Base-by-base conservation (phyloP, 2,113 vertebrate species). In the Trichomycterus rosablanca region DNA sequence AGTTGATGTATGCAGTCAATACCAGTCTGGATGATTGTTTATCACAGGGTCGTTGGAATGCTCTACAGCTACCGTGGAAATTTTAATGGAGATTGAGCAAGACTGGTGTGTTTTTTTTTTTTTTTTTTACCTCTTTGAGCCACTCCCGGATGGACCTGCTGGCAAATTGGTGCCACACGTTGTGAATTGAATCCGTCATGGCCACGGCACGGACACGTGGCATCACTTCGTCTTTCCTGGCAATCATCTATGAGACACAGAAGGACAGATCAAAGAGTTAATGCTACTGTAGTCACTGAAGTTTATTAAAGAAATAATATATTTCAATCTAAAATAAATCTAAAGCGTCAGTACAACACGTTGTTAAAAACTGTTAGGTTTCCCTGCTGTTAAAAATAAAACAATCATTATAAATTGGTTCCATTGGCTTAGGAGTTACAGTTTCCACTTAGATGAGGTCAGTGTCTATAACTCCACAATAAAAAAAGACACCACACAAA, bases 91-190 rank as follows among this genome's bases (percentile, higher is more conserved):
- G 53, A 39, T 18, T 59, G 18, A 10, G 23, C 12, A 14, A 8
- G 19, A 40, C 44, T 30, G 7, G 10, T 7, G 1, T 18, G n/a
- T 18, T 51, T n/a, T n/a, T n/a, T n/a, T n/a, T n/a, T n/a, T n/a
- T n/a, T n/a, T n/a, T n/a, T n/a, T 1, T 82, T 78, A 97, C 95
- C 93, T 97, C 89, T 84, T 91, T 87, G 90, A 97, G 93, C 95
- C 95, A 98, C 49, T 97, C 95, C 71, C 92, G 90, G 58, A 94
- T 90, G 46, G 88, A 88, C 87, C 95, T 98, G 77, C 87, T 92
- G 75, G 81, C 92, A 76, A 96, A 92, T 82, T 98, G 95, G 63
- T 95, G 91, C 95, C 94, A 98, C 79, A 97, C 89, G 66, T 94
- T 97, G 83, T 98, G 95, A 85, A 94, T 87, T 5, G 95, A 98